Percentiles rank a stretch among this genome's conserved stretches.
phyloP scores from a whole-genome alignment of 2,888 invertebrate species.

The Lysandra coridon region DNA sequence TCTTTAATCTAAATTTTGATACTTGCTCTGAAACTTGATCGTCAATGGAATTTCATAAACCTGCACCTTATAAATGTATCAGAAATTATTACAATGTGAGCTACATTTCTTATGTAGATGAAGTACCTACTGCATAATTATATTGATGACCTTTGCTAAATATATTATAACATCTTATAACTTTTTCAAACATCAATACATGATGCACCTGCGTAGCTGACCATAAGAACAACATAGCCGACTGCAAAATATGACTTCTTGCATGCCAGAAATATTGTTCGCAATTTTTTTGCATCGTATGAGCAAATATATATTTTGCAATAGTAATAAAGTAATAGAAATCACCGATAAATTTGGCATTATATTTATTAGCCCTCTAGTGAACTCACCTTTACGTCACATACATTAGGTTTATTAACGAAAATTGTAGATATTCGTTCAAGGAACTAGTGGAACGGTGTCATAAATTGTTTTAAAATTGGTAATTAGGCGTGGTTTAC shows the following conservation, averaged over 20 bases:
- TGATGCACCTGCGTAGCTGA: background rate
- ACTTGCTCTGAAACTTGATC: too few species aligned
- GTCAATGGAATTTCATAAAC: too few species aligned
- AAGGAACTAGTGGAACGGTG: background rate
- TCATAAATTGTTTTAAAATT: slow-evolving; percentile 56
- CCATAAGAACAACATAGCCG: background rate
- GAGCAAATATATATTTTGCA: background rate
- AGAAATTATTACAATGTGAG: background rate
- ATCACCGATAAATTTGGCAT: background rate
- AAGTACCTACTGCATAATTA: background rate
- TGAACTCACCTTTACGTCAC: slow-evolving; percentile 10
- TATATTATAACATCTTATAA: background rate
- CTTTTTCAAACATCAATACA: background rate
- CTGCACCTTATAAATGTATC: too few species aligned
- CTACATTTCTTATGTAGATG: background rate
- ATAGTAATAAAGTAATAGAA: background rate
- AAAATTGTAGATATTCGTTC: slow-evolving; percentile 9
- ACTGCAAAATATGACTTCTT: background rate
- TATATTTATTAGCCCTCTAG: background rate
- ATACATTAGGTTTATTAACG: slow-evolving; percentile 9
- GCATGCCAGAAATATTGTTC: background rate
- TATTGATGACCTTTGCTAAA: background rate
- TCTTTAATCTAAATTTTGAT: background rate
- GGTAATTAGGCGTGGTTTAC: slow-evolving; percentile 62
- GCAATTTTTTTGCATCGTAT: background rate